A percentile compares a stretch with the other conserved stretches of the same genome.
Evolutionary conservation across 2,888 invertebrate species (phyloP).

Genomic region (Luffia ferchaultella): DNA sequence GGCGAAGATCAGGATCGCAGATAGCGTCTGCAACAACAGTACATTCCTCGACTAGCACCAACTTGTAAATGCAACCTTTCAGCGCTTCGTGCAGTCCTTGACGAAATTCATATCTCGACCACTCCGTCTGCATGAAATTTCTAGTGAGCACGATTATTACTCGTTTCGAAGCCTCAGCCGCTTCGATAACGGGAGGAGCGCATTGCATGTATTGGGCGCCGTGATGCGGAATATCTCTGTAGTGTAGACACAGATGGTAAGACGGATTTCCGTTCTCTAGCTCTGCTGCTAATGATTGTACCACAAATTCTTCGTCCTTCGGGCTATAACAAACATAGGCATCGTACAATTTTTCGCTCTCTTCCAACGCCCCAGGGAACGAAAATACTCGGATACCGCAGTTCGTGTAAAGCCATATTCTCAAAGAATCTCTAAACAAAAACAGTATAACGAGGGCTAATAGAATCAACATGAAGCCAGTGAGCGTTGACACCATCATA

Average conservation of each 20-base stretch:
- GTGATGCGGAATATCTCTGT: constrained; percentile 82
- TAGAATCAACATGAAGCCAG: constrained; percentile 78
- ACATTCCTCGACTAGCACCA: constrained; percentile 89
- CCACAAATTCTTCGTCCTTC: constrained; percentile 89
- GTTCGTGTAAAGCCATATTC: constrained; percentile 87
- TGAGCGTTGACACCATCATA: constrained; percentile 81
- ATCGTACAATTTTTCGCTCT: constrained; percentile 87
- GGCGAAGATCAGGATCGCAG: constrained; percentile 85
- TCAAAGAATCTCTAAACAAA: constrained; percentile 84
- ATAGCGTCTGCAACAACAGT: constrained; percentile 83
- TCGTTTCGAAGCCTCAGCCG: constrained; percentile 86
- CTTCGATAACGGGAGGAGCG: constrained; percentile 81
- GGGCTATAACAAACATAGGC: constrained; percentile 93
- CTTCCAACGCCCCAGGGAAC: constrained; percentile 75
- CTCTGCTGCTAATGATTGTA: constrained; percentile 84
- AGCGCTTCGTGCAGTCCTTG: constrained; percentile 90
- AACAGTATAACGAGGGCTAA: constrained; percentile 81
- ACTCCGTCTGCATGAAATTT: constrained; percentile 91
- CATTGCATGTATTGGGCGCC: constrained; percentile 76
- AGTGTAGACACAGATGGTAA: constrained; percentile 87
- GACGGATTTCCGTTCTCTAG: constrained; percentile 83
- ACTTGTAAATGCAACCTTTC: constrained; percentile 82
- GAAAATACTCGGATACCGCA: constrained; percentile 86
- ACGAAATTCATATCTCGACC: constrained; percentile 91
- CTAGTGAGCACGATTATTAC: constrained; percentile 88